A percentile compares a stretch with the other conserved stretches of the same genome.
Conservation (phyloP, 2,888 invertebrate species). For the Sarcophaga carnaria region DNA sequence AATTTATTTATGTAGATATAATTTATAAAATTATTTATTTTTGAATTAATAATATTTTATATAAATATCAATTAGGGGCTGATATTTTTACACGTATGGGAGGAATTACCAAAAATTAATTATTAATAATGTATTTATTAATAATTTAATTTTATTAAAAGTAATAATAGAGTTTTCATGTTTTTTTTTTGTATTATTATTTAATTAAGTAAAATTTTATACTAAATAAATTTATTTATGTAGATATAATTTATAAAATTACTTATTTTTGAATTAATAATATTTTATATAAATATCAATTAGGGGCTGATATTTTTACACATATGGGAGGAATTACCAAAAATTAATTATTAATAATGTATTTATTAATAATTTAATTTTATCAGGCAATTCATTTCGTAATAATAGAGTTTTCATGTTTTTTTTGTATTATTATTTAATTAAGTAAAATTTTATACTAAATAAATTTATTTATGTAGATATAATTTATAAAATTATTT, state of each 20-base stretch:
- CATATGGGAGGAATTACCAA: no score
- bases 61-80: not conserved
- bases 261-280: conserved; percentile 72
- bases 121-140: not conserved
- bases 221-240: conserved; percentile 75
- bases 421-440: no score
- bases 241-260: conserved; percentile 63
- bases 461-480: no score
- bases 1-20: no score
- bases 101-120: no score
- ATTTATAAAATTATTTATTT: no score
- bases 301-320: no score
- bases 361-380: not conserved
- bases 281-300: conserved; percentile 72
- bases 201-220: no score
- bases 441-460: no score
- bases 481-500: no score
- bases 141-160: not conserved
- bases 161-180: conserved; percentile 54
- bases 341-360: not conserved
- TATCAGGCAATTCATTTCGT: no score
- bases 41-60: conserved; percentile 70
- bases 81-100: no score
- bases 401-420: not conserved
- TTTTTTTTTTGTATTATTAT: conserved; percentile 66